Conservation (phyloP, 1,140 invertebrate species). For the Drosophila tani region DNA sequence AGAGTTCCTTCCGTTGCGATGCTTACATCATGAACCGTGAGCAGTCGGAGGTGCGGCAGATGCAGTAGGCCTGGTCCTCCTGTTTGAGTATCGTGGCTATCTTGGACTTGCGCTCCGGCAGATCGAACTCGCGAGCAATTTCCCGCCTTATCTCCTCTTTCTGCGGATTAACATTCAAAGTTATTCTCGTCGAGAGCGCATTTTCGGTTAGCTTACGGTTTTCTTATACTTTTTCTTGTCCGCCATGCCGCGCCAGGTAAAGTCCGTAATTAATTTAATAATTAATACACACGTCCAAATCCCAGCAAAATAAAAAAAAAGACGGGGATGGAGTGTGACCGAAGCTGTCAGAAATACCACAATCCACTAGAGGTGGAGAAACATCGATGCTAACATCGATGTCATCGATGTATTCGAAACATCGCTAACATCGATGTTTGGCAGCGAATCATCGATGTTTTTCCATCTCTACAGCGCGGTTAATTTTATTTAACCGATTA, state of each 20-base stretch:
- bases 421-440: no score
- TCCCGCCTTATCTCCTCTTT: constrained; percentile 96
- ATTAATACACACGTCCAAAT: background rate
- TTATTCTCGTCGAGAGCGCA: background rate
- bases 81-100: constrained; percentile 95
- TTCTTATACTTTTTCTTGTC: constrained; percentile 76
- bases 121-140: constrained; percentile 94
- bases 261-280: constrained; percentile 5
- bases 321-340: background rate
- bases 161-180: constrained; percentile 84
- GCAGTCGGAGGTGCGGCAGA: constrained; percentile 96
- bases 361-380: background rate
- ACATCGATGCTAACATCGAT: no score
- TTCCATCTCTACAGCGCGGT: no score
- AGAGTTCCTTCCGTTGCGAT: no score
- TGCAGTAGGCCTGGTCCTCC: constrained; percentile 96
- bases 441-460: no score
- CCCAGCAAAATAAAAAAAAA: constrained; percentile 10
- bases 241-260: constrained; percentile 42
- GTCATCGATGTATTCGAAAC: no score
- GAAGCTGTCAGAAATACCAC: background rate
- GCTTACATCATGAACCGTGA: constrained; percentile 98
- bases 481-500: no score
- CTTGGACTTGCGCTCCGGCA: constrained; percentile 96
- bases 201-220: constrained; percentile 51